A percentile compares a stretch with the other conserved stretches of the same genome.
These are phyloP conservation scores for Stegastes partitus DNA, from an alignment of 2,113 vertebrate genomes.

Conservation along the genomic window DNA sequence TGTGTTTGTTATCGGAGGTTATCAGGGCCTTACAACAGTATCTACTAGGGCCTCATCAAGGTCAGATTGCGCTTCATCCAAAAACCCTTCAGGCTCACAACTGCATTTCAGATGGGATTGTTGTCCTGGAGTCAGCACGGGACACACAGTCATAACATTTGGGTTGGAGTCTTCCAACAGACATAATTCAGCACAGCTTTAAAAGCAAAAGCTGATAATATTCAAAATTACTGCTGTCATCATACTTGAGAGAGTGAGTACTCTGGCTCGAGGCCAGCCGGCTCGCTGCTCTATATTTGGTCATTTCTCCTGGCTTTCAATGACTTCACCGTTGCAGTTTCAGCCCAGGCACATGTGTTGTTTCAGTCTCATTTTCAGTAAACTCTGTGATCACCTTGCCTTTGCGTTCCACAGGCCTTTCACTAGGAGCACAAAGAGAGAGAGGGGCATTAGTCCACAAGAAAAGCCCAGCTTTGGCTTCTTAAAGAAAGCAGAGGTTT, in stretches of 20 bases:
- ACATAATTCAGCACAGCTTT: constrained; percentile 78
- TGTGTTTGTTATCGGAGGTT: constrained; percentile 63
- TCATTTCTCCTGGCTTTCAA: constrained; percentile 50
- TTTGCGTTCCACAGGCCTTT: constrained; percentile 82
- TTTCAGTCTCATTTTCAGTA: constrained; percentile 85
- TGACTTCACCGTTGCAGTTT: constrained; percentile 70
- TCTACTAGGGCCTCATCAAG: constrained; percentile 60
- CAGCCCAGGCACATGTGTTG: constrained; percentile 64
- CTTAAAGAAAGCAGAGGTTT: constrained; percentile 87
- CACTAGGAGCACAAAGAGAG: constrained; percentile 82
- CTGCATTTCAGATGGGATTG: constrained; percentile 66
- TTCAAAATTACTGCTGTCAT: constrained; percentile 71
- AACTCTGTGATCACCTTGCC: constrained; percentile 85
- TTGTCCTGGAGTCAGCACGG: constrained; percentile 68
- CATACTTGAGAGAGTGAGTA: constrained; percentile 47
- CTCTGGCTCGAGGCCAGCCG: constrained; percentile 56
- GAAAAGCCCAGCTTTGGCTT: constrained; percentile 85
- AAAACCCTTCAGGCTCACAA: constrained; percentile 54
- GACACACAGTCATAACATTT: constrained; percentile 81
- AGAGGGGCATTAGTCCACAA: constrained; percentile 84
- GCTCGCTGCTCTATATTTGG: constrained; percentile 70
- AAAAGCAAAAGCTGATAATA: constrained; percentile 81
- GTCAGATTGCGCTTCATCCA: constrained; percentile 63
- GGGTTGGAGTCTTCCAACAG: constrained; percentile 70
- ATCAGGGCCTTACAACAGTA: constrained; percentile 55